Base-by-base conservation (phyloP, 2,888 invertebrate species). In the Eledona agricola region DNA sequence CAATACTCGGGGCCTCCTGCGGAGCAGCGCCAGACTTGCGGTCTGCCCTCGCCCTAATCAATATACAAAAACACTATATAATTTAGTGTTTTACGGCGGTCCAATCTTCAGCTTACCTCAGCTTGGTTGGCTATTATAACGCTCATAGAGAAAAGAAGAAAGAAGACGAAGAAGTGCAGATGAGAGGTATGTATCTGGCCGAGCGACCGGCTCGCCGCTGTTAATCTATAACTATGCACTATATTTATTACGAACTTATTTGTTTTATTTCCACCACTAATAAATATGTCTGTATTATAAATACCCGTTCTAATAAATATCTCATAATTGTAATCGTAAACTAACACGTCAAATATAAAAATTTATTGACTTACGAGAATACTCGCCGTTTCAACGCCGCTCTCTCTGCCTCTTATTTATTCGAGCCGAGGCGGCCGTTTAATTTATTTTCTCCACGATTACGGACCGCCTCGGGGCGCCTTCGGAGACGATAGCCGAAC, bases 11-110 rank as follows among this genome's bases (percentile, higher is more conserved):
- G 68, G 71, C 71, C 71, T 72, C 72, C 73, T 69, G 72, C 69
- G 63, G 73, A 71, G 72, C 70, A 66, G 69, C 70, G 72, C 72
- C 72, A 71, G 72, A 72, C 73, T 72, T 70, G 72, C 68, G 72
- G 72, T 71, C 73, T 72, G 65, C 72, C 71, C 68, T 69, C 68
- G 65, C 64, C n/a, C 72, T 72, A 73, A 74, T 73, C 72, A 73
- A 74, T 73, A 74, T 73, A 74, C 72, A 73, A 72, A 72, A 73
- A 72, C 71, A 71, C 72, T 71, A 67, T 70, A 72, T 73, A 72
- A 73, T 73, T 73, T 71, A 72, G 65, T 69, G 71, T 70, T 71
- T 68, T 64, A 67, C 67, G 57, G 61, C 66, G 66, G 67, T 59
- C 67, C 66, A 64, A 69, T 67, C 69, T 66, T n/a, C n/a, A n/a